Evolutionary conservation across 2,888 invertebrate species (phyloP), one percentile per base, ranked within the genome.

Genomic region (Yponomeuta malinellus): DNA sequence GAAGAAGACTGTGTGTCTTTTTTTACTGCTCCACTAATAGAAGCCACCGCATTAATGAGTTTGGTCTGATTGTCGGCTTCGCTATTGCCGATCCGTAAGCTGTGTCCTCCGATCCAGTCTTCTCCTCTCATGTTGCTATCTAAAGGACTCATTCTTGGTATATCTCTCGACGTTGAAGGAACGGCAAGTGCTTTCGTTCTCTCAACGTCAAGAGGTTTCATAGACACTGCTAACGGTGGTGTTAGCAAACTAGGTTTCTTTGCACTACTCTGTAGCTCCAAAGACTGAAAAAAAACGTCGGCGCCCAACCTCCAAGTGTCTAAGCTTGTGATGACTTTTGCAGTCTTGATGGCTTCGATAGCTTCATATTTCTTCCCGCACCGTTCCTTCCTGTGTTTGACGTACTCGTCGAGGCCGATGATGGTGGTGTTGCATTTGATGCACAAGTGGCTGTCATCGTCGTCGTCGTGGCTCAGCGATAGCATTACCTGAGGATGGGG

Each of bases 401-500:
- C 94, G 83, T 98, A 98, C 83, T 96, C 96, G 65, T 96, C 95
- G n/a, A 98, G 91, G 0, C 98, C 98, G 63, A 94, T 88, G 73
- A 98, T 95, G 3, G 97, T 97, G 29, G 93, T 83, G 77, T 96
- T 96, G 88, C 98, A 98, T 81, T 96, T 96, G 78, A 98, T 95
- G 87, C 98, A 98, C 74, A 97, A 94, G 81, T 98, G 98, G 5
- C 94, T 95, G 86, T 98, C 97, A 71, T 97, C 96, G 69, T 97
- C 95, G 72, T 95, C 95, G 73, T 95, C 90, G 23, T 87, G 83
- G 23, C 72, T 70, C 12, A 88, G 89, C 9, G 89, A 91, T 78
- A 94, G 91, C 94, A 94, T 94, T 73, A 72, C 71, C 91, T 90
- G 84, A 59, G 59, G 6, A 80, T 82, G 78, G 69, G 33, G 31